Percentiles rank a stretch among this genome's conserved stretches.
Conservation (phyloP, 1,140 invertebrate genomes). For the Belonocnema kinseyi region DNA sequence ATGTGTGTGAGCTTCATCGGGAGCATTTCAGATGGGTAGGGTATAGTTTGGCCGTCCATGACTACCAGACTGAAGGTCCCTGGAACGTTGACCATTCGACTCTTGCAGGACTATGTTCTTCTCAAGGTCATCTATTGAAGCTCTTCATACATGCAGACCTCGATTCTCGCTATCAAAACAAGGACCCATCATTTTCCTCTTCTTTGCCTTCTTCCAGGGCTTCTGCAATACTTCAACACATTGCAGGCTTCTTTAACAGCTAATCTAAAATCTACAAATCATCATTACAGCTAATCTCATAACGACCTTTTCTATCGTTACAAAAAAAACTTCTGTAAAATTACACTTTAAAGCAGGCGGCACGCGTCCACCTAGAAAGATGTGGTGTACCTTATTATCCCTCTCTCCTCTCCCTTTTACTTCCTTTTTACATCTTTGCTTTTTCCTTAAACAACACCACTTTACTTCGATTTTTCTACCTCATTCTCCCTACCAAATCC, state of each 20-base stretch:
- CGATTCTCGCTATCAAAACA: constrained; percentile 19
- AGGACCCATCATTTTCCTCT: constrained; percentile 7
- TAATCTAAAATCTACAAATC: too few relatives aligned
- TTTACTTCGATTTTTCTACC: too few relatives aligned
- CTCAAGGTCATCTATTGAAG: constrained; percentile 21
- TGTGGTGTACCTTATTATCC: too few relatives aligned
- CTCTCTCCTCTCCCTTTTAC: too few relatives aligned
- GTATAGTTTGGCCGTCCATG: constrained; percentile 27
- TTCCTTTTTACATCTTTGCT: too few relatives aligned
- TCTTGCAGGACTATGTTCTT: constrained; percentile 21
- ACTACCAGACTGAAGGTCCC: constrained; percentile 24
- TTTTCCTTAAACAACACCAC: too few relatives aligned
- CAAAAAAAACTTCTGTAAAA: too few relatives aligned
- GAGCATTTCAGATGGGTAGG: neutral
- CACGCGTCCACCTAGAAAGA: too few relatives aligned
- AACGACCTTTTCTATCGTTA: too few relatives aligned
- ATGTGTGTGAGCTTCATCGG: constrained; percentile 19
- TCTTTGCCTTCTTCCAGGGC: neutral
- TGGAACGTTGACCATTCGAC: constrained; percentile 22
- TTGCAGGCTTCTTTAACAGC: neutral
- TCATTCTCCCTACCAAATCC: too few relatives aligned
- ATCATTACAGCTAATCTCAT: too few relatives aligned
- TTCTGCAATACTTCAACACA: neutral
- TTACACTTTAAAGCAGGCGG: too few relatives aligned
- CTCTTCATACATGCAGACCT: constrained; percentile 5